Evolutionary conservation across 2,113 vertebrate species (phyloP).

Genomic region (Smithornis capensis): DNA sequence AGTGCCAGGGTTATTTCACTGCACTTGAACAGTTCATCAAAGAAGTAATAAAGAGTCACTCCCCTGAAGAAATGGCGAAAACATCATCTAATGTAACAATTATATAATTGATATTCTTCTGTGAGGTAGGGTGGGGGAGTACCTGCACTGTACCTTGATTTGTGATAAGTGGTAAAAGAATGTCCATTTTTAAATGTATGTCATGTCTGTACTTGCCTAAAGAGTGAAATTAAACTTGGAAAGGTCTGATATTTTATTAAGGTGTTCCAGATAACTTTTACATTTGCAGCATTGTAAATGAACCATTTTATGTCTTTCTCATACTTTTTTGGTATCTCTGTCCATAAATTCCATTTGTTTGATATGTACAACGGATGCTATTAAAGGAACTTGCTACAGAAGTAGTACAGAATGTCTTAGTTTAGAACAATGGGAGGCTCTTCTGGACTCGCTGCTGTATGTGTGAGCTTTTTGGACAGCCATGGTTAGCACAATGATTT

Average conservation of each 20-base stretch:
- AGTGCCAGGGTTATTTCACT: conserved; percentile 97
- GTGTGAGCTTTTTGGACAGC: conserved; percentile 49
- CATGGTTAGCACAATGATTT: conserved; percentile 62
- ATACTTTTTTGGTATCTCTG: conserved; percentile 58
- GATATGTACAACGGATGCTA: conserved; percentile 43
- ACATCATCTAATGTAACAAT: conserved; percentile 91
- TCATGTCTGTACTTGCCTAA: conserved; percentile 69
- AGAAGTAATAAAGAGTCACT: conserved; percentile 92
- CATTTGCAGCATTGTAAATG: conserved; percentile 64
- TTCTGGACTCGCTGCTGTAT: conserved; percentile 16
- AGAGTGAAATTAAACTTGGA: conserved; percentile 72
- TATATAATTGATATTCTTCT: conserved; percentile 76
- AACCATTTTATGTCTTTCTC: conserved; percentile 72
- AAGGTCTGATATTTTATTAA: conserved; percentile 61
- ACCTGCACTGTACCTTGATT: conserved; percentile 62
- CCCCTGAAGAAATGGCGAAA: conserved; percentile 88
- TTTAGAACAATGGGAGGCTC: conserved; percentile 12
- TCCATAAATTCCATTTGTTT: conserved; percentile 60
- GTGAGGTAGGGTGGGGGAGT: not conserved
- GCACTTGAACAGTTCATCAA: conserved; percentile 96
- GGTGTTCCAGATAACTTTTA: conserved; percentile 67
- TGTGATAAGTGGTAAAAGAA: conserved; percentile 69
- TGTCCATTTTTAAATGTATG: conserved; percentile 64
- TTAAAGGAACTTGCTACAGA: conserved; percentile 60
- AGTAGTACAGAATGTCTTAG: conserved; percentile 32